Evolutionary conservation across 2,888 invertebrate genomes (phyloP).

Genomic region (Polyommatus iphigenia): DNA sequence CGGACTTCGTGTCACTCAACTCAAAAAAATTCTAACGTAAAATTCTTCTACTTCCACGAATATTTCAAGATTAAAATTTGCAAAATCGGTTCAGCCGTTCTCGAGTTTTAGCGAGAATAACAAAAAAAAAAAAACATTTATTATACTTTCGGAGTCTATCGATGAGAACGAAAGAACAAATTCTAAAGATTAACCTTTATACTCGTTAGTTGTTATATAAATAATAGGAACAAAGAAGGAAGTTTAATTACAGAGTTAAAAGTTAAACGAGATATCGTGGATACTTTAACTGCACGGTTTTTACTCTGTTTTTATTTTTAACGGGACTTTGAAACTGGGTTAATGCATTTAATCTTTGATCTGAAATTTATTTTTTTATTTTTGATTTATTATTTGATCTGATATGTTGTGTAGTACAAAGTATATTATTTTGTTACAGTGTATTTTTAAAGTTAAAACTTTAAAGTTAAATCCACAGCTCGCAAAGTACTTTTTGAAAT

Average conservation of each 20-base stretch:
- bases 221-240: background rate
- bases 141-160: background rate
- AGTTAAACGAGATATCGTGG: background rate
- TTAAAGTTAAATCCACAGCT: background rate
- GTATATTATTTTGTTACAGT: background rate
- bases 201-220: too few species aligned
- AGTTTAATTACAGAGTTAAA: background rate
- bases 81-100: too few species aligned
- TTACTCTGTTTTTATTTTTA: background rate
- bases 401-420: too few species aligned
- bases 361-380: background rate
- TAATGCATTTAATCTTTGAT: conserved; percentile 7
- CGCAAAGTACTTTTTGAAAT: background rate
- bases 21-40: too few species aligned
- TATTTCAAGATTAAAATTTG: too few species aligned
- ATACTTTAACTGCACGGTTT: background rate
- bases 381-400: too few species aligned
- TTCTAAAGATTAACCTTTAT: too few species aligned
- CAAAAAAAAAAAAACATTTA: too few species aligned
- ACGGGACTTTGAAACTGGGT: background rate
- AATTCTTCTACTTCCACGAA: too few species aligned
- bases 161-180: background rate
- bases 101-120: too few species aligned
- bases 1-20: too few species aligned
- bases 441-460: background rate